These are phyloP conservation scores for Heterodera schachtii DNA, from an alignment of 1,140 invertebrate species.

Conservation along the genomic window DNA sequence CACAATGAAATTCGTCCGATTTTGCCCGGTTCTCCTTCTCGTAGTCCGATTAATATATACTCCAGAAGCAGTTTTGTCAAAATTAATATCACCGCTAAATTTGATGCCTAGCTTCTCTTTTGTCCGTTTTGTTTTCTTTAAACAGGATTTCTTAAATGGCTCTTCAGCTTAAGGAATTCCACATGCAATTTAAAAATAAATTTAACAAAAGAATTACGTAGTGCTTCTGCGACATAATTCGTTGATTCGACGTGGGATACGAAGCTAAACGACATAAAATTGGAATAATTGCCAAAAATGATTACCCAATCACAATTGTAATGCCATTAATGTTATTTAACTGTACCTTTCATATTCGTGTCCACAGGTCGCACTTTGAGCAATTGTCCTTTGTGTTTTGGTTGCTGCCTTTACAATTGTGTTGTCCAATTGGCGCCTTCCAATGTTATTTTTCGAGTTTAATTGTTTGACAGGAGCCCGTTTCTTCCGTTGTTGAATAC, in stretches of 20 bases:
- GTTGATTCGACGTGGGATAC: no score
- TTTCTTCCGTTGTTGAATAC: neutral
- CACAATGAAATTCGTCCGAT: slow-evolving; percentile 3
- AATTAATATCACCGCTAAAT: neutral
- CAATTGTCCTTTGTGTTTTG: neutral
- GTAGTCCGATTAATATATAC: neutral
- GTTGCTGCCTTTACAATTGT: neutral
- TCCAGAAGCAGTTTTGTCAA: neutral
- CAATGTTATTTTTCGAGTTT: neutral
- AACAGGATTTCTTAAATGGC: neutral
- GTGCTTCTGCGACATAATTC: no score
- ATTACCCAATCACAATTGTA: no score
- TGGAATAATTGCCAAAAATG: no score
- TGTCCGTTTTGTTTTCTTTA: neutral
- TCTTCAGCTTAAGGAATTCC: neutral
- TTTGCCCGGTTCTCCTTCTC: neutral
- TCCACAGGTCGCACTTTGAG: neutral
- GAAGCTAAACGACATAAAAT: no score
- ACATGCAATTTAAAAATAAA: neutral
- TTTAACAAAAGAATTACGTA: neutral
- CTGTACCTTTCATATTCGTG: neutral
- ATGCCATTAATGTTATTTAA: neutral
- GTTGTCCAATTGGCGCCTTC: neutral
- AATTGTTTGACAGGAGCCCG: neutral
- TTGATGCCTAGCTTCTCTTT: neutral